Evolutionary conservation across 2,797 vertebrate genomes (phyloP).

Genomic region (Pseudopleuronectes americanus): DNA sequence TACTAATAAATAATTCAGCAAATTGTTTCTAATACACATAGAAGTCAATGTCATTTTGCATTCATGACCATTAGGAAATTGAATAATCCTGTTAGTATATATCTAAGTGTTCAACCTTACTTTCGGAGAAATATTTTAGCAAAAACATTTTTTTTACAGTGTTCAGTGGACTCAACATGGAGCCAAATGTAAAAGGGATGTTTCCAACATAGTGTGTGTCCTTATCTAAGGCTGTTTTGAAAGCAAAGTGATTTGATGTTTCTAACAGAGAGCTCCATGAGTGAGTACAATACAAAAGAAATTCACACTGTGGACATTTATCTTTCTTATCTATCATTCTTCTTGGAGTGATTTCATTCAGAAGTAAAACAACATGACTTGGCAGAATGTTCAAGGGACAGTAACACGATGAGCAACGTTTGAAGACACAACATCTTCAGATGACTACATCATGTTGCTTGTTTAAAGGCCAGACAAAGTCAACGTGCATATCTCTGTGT

Average conservation of each 20-base stretch:
- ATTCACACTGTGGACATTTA: conserved; percentile 14
- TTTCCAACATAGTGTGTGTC: not conserved
- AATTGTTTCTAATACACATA: too few relatives aligned
- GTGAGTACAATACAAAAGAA: not conserved
- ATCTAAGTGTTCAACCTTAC: too few relatives aligned
- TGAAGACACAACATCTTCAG: conserved; percentile 64
- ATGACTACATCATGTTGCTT: conserved; percentile 44
- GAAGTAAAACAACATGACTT: conserved; percentile 48
- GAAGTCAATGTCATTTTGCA: too few relatives aligned
- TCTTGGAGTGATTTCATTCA: conserved; percentile 35
- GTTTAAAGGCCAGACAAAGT: conserved; percentile 40
- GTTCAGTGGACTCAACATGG: not conserved
- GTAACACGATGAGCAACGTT: conserved; percentile 20
- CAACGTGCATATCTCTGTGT: conserved; percentile 30
- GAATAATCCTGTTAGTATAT: too few relatives aligned
- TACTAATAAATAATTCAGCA: too few relatives aligned
- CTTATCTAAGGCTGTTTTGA: not conserved
- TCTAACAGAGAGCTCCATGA: not conserved
- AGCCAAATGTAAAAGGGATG: not conserved
- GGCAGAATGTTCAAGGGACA: conserved; percentile 50
- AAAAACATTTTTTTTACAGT: too few relatives aligned
- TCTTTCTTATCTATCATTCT: conserved; percentile 32
- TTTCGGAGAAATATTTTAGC: too few relatives aligned
- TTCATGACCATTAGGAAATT: too few relatives aligned
- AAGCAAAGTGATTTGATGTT: not conserved